phyloP scores from a whole-genome alignment of 2,113 vertebrate genomes.

The Thalassarche chlororhynchos region DNA sequence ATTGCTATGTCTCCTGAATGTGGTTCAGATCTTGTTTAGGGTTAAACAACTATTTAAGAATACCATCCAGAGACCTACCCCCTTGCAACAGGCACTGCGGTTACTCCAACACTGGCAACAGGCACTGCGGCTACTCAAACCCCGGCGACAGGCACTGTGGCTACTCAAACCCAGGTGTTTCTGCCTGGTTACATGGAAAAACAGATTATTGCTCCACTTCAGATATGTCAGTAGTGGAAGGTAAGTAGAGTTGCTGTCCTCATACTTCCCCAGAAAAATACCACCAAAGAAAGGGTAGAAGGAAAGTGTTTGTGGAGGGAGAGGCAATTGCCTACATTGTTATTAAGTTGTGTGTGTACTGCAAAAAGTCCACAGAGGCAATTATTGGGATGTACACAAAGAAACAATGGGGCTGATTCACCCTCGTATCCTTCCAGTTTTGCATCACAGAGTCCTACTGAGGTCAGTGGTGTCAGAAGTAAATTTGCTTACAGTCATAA shows the following conservation, averaged over 20 bases:
- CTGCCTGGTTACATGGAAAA: background rate
- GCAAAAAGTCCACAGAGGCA: background rate
- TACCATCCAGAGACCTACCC: no score
- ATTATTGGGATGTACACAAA: background rate
- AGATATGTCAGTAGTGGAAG: background rate
- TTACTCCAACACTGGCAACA: no score
- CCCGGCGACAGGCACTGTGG: no score
- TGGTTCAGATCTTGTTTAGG: no score
- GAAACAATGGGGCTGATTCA: constrained; percentile 1
- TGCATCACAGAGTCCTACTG: background rate
- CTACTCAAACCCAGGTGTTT: no score
- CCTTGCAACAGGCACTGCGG: no score
- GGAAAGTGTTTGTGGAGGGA: background rate
- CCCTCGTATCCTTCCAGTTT: background rate
- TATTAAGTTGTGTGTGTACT: background rate
- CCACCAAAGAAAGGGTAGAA: background rate
- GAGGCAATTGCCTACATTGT: background rate
- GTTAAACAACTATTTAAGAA: no score
- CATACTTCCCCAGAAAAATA: background rate
- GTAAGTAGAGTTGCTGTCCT: background rate
- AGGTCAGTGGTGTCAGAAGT: background rate
- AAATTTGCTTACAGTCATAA: background rate
- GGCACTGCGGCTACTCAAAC: no score
- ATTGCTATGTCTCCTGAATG: no score
- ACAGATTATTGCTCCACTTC: background rate